Base-by-base conservation (phyloP, 2,113 vertebrate genomes). In the Pangasianodon gigas region DNA sequence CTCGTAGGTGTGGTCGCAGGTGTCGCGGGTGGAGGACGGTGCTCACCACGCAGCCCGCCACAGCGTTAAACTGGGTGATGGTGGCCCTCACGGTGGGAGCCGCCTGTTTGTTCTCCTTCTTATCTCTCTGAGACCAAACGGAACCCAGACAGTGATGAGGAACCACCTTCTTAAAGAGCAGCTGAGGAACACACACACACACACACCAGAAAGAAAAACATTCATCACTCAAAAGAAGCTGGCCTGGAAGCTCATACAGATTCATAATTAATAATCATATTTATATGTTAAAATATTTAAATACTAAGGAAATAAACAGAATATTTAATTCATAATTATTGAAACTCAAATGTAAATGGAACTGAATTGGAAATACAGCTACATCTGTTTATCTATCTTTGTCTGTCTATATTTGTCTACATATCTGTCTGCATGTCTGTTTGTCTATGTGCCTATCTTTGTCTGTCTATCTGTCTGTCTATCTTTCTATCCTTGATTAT, bases 131-230 rank as follows among this genome's bases (percentile, higher is more conserved):
- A 79, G 98, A 99, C 98, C 98, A 99, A 92, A 99, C 97, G 82
- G 96, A 97, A 90, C 98, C 98, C 95, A 99, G 93, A 90, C 98
- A 99, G 94, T 99, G 97, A 94, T 99, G 97, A 29, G 98, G 97
- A 32, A 98, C 97, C 0, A 98, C 97, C 90, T 96, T 98, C 95
- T 98, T 97, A 93, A 99, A 99, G 13, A 99, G 96, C 91, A 97
- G 93, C 98, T 99, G 87, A 88, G 93, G 51, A 44, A 79, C 16
- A 65, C 60, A 81, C 11, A 26, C 4, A 75, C 29, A 60, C 18
- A 87, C 48, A 69, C 83, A 58, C 81, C n/a, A n/a, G n/a, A n/a
- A 3, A 77, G 74, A 26, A 41, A 41, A 9, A 7, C 4, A 44
- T 19, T 41, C 18, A 44, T 77, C 41, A 77, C 21, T 26, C 41